Conservation (phyloP, 1,140 invertebrate genomes). For the Drosophila yakuba region DNA sequence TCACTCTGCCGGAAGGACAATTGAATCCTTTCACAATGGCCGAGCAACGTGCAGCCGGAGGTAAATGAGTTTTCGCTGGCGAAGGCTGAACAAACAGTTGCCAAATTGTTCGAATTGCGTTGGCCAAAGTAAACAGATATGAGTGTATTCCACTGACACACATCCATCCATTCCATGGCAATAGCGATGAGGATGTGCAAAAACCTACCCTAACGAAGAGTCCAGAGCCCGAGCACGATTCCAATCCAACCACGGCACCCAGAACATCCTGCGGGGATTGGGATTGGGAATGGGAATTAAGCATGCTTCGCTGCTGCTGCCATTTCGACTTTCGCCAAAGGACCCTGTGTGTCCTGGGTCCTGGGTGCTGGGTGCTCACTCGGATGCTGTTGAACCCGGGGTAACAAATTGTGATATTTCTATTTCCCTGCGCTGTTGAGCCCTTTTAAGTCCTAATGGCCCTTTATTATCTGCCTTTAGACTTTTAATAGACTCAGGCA, state of each 20-base stretch:
- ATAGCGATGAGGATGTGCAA: slow-evolving; percentile 47
- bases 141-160: slow-evolving; percentile 69
- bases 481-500: slow-evolving; percentile 84
- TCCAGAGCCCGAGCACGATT: neutral
- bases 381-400: slow-evolving; percentile 59
- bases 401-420: slow-evolving; percentile 55
- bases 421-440: slow-evolving; percentile 71
- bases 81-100: slow-evolving; percentile 81
- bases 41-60: slow-evolving; percentile 30
- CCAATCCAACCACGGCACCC: slow-evolving; percentile 35
- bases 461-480: slow-evolving; percentile 85
- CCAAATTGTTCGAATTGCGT: slow-evolving; percentile 79
- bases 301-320: slow-evolving; percentile 82
- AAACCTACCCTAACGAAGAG: slow-evolving; percentile 74
- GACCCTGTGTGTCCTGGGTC: slow-evolving; percentile 34
- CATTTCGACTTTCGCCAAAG: slow-evolving; percentile 79
- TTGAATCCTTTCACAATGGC: slow-evolving; percentile 67
- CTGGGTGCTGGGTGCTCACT: slow-evolving; percentile 24
- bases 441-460: slow-evolving; percentile 84
- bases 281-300: slow-evolving; percentile 82
- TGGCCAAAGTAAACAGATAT: slow-evolving; percentile 78
- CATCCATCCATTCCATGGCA: slow-evolving; percentile 25
- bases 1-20: slow-evolving; percentile 44
- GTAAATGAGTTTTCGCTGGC: slow-evolving; percentile 58
- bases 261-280: slow-evolving; percentile 51